phyloP scores from a whole-genome alignment of 2,888 invertebrate genomes.

The Sepioteuthis lessoniana region DNA sequence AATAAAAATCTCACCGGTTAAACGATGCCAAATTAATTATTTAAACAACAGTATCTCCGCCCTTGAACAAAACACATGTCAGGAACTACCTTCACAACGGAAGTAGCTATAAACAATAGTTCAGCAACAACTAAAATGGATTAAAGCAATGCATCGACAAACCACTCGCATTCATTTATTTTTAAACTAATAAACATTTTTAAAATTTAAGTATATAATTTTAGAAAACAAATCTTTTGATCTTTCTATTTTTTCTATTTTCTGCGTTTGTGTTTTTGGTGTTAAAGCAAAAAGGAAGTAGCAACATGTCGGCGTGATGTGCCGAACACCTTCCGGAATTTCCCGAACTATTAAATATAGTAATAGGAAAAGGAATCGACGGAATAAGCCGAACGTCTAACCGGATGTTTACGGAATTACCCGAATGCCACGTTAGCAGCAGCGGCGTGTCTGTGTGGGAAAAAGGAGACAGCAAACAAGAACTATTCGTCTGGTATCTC shows the following conservation, averaged over 20 bases:
- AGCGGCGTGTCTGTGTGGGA: slow-evolving; percentile 54
- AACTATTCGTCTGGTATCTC: background rate
- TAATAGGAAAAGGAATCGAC: background rate
- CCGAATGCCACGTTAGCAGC: slow-evolving; percentile 73
- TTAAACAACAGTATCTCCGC: background rate
- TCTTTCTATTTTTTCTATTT: background rate
- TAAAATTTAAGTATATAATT: background rate
- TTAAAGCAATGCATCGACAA: background rate
- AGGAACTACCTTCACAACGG: background rate
- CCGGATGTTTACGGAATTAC: slow-evolving; percentile 61
- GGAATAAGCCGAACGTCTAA: slow-evolving; percentile 49
- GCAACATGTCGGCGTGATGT: background rate
- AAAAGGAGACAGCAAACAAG: slow-evolving; percentile 1
- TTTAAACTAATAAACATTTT: background rate
- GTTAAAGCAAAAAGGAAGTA: background rate
- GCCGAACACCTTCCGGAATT: background rate
- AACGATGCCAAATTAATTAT: background rate
- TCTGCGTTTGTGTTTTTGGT: background rate
- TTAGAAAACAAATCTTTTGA: background rate
- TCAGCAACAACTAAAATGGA: background rate
- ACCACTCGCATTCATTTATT: background rate
- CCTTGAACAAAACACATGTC: slow-evolving; percentile 11
- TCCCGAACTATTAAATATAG: background rate
- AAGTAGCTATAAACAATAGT: background rate
- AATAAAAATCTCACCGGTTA: background rate